Evolutionary conservation across 1,140 invertebrate species (phyloP).

Genomic region (Laupala kohalensis): DNA sequence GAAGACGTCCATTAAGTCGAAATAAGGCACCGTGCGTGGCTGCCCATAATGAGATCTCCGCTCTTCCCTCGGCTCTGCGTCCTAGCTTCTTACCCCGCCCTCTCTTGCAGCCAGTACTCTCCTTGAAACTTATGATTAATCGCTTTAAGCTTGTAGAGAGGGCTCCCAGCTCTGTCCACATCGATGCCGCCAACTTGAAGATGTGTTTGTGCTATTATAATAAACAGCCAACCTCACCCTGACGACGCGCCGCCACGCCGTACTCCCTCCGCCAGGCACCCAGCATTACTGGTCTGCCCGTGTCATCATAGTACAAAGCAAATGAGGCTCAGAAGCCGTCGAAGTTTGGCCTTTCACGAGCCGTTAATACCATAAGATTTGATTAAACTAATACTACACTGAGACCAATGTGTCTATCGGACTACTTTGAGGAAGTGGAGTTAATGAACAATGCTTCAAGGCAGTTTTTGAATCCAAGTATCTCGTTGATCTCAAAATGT

Average conservation of each 20-base stretch:
- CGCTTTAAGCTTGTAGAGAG: conserved; percentile 8
- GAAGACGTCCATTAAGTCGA: conserved; percentile 11
- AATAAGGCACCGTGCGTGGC: conserved; percentile 12
- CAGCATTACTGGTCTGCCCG: neutral
- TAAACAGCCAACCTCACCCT: neutral
- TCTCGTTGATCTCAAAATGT: too few relatives aligned
- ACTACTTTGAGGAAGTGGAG: neutral
- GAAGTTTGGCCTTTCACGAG: neutral
- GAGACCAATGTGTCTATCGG: neutral
- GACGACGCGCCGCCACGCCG: neutral
- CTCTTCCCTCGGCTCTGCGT: neutral
- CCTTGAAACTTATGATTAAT: conserved; percentile 10
- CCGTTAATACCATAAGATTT: neutral
- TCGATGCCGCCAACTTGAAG: conserved; percentile 1
- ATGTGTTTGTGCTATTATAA: neutral
- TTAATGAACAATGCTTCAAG: neutral
- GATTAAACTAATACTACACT: neutral
- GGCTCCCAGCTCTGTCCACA: conserved; percentile 6
- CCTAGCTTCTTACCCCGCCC: neutral
- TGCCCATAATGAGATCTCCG: conserved; percentile 11
- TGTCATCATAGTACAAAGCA: neutral
- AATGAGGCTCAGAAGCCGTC: neutral
- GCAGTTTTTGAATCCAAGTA: too few relatives aligned
- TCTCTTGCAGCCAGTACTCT: conserved; percentile 1
- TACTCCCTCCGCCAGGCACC: neutral